Evolutionary conservation across 2,797 vertebrate species (phyloP), one percentile per base, ranked within the genome.

Genomic region (Melanotaenia pygmaea): DNA sequence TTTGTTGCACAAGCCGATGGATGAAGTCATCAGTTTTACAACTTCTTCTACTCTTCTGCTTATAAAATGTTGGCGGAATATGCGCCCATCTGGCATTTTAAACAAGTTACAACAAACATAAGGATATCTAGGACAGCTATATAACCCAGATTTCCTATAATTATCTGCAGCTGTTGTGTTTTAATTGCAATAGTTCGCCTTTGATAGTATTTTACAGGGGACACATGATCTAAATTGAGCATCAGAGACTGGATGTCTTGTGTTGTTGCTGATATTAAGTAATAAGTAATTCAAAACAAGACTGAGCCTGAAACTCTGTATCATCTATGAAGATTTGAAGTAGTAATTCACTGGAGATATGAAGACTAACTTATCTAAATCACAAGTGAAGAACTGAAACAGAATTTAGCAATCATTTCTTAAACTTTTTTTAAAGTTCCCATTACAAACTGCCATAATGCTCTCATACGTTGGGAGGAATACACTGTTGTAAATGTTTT

Each of bases 61-160:
- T 59, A 59, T 63, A 51, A 53, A 67, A 45, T 37, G 45, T 67
- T n/a, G 4, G 64, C 64, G 14, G 59, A 16, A 58, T 72, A 74
- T 69, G 24, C 43, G 24, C 67, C 73, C 67, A 51, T 77, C 59
- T 72, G 59, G 28, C 1, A 34, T 7, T 26, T n/a, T 56, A 30
- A 62, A 45, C 16, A 56, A 60, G 38, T 56, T 74, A 62, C 74
- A 81, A 72, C 43, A 68, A 85, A 76, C 45, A 60, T 50, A 53
- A 53, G 34, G 47, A 72, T 68, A 71, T 74, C 53, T 86, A 30
- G 81, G 83, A 70, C 79, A 64, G 47, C 51, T 64, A 7, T 65
- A 62, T 82, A 77, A 81, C 75, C 75, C 67, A 86, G 62, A 83
- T 86, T 77, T 66, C 11, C 14, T 73, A 26, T n/a, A 74, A 67